Conservation (phyloP, 2,888 invertebrate species). For the Alcis repandata region DNA sequence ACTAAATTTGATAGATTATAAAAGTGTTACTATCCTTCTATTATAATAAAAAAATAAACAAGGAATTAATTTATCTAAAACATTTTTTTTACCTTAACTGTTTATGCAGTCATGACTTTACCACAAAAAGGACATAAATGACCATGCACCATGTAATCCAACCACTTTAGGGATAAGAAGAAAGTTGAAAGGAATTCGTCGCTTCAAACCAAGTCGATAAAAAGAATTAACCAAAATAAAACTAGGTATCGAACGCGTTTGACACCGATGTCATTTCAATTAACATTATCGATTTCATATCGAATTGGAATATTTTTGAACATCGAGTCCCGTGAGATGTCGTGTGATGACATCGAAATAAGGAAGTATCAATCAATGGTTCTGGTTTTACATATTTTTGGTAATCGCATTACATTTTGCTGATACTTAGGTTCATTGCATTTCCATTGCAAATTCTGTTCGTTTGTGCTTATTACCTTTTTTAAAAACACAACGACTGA, state of each 20-base stretch:
- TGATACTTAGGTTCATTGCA: too few relatives aligned
- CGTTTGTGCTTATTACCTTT: too few relatives aligned
- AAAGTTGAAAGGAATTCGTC: conserved; percentile 78
- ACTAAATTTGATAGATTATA: too few relatives aligned
- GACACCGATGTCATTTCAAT: conserved; percentile 81
- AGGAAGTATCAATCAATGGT: too few relatives aligned
- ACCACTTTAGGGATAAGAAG: conserved; percentile 55
- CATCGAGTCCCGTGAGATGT: background rate
- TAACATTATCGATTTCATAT: conserved; percentile 63
- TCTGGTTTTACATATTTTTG: background rate
- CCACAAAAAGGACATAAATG: background rate
- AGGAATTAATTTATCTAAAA: too few relatives aligned
- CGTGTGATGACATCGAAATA: background rate
- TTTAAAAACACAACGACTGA: too few relatives aligned
- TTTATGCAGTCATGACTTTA: background rate
- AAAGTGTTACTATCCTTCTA: too few relatives aligned
- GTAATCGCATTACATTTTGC: background rate
- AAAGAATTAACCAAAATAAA: conserved; percentile 75
- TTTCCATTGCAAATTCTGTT: too few relatives aligned
- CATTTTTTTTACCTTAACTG: too few relatives aligned
- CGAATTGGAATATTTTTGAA: conserved; percentile 17
- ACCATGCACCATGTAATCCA: conserved; percentile 28
- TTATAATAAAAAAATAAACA: too few relatives aligned
- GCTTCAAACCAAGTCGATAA: conserved; percentile 71
- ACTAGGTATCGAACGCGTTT: conserved; percentile 63